A percentile compares a stretch with the other conserved stretches of the same genome.
Evolutionary conservation across 2,113 vertebrate genomes (phyloP).

Genomic region (Lathamus discolor): DNA sequence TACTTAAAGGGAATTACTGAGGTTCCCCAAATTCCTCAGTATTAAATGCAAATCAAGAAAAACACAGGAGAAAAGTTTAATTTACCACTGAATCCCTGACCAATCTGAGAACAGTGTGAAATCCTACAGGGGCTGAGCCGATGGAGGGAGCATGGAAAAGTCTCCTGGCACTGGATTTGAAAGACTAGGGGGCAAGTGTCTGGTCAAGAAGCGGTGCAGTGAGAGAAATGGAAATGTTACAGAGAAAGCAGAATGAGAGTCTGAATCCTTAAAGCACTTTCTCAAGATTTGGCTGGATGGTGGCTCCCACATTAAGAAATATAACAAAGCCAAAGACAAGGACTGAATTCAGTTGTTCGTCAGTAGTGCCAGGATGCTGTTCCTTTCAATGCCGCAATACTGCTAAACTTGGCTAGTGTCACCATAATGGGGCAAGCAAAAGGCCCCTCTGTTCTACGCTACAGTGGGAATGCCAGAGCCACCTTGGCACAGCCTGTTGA

Average conservation of each 20-base stretch:
- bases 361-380: background rate
- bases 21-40: background rate
- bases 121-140: fast-evolving
- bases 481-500: background rate
- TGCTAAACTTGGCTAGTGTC: background rate
- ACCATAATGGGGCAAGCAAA: background rate
- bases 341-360: background rate
- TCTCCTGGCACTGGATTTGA: background rate
- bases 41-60: background rate
- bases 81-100: background rate
- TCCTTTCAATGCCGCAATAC: background rate
- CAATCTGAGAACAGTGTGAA: background rate
- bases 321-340: background rate
- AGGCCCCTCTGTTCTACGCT: fast-evolving
- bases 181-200: background rate
- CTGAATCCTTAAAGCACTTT: background rate
- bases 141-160: background rate
- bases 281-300: background rate
- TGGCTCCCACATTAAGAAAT: background rate
- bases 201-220: background rate
- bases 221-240: background rate
- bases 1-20: background rate
- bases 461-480: fast-evolving
- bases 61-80: background rate
- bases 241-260: background rate